A percentile compares a stretch with the other conserved stretches of the same genome.
Evolutionary conservation across 2,888 invertebrate species (phyloP).

Genomic region (Chaitophorus viminalis): DNA sequence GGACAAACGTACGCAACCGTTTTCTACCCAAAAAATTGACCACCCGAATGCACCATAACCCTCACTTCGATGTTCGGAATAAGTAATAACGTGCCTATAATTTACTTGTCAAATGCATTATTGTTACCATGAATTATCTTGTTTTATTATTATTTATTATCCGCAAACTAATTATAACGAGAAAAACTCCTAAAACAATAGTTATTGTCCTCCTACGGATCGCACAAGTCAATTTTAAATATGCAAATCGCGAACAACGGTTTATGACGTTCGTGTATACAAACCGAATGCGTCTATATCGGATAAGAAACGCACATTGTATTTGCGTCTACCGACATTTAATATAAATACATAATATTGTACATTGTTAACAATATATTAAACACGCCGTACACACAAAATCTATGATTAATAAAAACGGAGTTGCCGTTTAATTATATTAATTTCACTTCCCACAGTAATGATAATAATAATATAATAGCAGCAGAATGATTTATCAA

Average conservation of each 20-base stretch:
- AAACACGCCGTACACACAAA: not conserved
- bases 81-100: not conserved
- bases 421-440: no score
- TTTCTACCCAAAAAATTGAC: no score
- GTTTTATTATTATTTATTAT: not conserved
- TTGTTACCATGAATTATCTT: not conserved
- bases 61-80: no score
- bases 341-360: not conserved
- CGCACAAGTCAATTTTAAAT: constrained; percentile 29
- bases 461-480: no score
- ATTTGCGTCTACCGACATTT: not conserved
- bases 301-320: not conserved
- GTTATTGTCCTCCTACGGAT: constrained; percentile 36
- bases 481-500: no score
- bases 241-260: constrained; percentile 36
- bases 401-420: not conserved
- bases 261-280: no score
- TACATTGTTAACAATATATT: not conserved
- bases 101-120: not conserved
- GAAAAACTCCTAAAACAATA: not conserved
- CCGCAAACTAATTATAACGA: not conserved
- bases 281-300: constrained; percentile 1
- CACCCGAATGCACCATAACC: no score
- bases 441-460: no score
- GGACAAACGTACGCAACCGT: no score